Base-by-base conservation (phyloP, 2,113 vertebrate genomes). In the Plotosus lineatus region DNA sequence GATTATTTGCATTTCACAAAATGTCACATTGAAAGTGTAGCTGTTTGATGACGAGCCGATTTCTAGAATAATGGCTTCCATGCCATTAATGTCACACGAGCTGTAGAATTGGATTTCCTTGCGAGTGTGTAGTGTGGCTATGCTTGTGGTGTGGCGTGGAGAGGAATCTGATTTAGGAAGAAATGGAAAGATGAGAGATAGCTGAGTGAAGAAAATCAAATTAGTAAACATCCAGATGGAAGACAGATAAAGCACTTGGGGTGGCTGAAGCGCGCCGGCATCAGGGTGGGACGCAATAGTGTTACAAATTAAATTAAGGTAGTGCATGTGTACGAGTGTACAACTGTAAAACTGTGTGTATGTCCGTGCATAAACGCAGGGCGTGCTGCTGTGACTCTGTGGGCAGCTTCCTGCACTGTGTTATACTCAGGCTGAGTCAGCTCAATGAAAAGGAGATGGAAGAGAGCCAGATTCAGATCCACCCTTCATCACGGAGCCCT, bases 281-380 rank as follows among this genome's bases (percentile, higher is more conserved):
- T 82, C n/a, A 15, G 61, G 68, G 31, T 60, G 19, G 61, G 36
- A 26, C n/a, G 31, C 51, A 15, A 33, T 15, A 75, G 44, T 61
- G 11, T 77, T 19, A 53, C 42, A 28, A 71, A 71, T 23, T 10
- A 51, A 51, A 81, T 68, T 66, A 78, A 44, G 40, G 31, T 60
- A 23, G 7, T 79, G 69, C 66, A 78, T 84, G 40, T 81, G 31
- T 44, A 8, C 33, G 14, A 51, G n/a, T 55, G 48, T 53, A 72
- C 28, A 44, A 63, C 74, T 75, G 80, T 78, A 75, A 26, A 77
- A 83, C 78, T 88, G 26, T 82, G 61, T 68, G 83, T 83, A 86
- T 89, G 84, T 87, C 85, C 85, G 86, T 88, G 86, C 56, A 56
- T 80, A 68, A 88, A 85, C 88, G 79, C 86, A 83, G 83, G 83